Evolutionary conservation across 2,113 vertebrate species (phyloP), one percentile per base, ranked within the genome.

Genomic region (Osmerus mordax): DNA sequence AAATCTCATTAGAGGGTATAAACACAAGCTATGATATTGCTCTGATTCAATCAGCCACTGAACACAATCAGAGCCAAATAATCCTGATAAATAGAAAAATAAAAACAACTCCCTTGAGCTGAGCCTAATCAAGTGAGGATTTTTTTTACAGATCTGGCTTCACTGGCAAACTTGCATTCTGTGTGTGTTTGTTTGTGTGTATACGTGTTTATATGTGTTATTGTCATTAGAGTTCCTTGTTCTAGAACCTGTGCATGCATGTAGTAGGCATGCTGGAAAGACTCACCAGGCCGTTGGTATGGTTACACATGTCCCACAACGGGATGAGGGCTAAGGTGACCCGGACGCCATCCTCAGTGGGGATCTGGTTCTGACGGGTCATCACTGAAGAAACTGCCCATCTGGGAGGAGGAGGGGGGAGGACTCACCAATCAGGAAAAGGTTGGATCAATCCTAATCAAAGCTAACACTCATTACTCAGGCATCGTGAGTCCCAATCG

Each of bases 271-370:
- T 0, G 36, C 3, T 3, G 63, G 14, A 14, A 29, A 32, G 0
- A 75, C 86, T 93, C 90, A 98, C 97, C 95, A 99, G 93, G 80
- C 97, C 97, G 4, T 95, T 98, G 76, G 95, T 99, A 90, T 99
- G 97, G 88, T 99, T 99, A 78, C 97, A 98, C 97, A 99, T 98
- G 89, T 99, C 97, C 97, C 97, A 99, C 3, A 99, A 85, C 4
- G 96, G 97, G 84, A 99, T 99, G 25, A 99, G 92, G 41, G 97
- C 97, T 87, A 99, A 89, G 12, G 95, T 99, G 87, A 99, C 94
- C 51, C 93, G 92, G 79, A 94, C 96, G 64, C 97, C 97, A 0
- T 99, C 97, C 89, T 98, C 96, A 8, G 96, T 98, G 19, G 97
- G 97, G 79, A 99, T 98, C 84, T 99, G 97, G 87, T 99, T 99